Evolutionary conservation across 2,888 invertebrate species (phyloP), one percentile per base, ranked within the genome.

Genomic region (Drosophila pseudotalamancana): DNA sequence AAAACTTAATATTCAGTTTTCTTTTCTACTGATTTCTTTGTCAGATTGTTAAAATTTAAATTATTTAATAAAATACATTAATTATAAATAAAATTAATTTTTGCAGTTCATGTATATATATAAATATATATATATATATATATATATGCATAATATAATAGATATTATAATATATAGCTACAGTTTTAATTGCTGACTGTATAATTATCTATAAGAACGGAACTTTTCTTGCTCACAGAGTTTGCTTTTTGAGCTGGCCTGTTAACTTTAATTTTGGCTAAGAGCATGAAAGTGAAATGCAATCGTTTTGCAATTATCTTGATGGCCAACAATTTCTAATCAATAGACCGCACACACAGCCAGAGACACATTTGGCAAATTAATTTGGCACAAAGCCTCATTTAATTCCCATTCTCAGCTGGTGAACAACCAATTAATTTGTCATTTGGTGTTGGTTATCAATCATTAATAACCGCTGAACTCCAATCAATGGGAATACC

Each of bases 391-490:
- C 31, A 66, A 45, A 66, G 40, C 51, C 16, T 48, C 32, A 55
- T 45, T 62, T 59, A 50, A 60, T 56, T 27, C 34, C 39, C 40
- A 50, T 63, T 63, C 63, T 66, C 37, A 32, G 54, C 29, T 40
- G 45, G 29, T 62, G 59, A 54, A 40, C 48, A 77, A 82, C 79
- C 76, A 78, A 82, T 77, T 77, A 82, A 82, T 82, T 82, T 82
- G 83, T 64, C 83, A 79, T 77, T 77, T 78, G 63, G 39, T 27
- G 72, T 68, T 79, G 76, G 35, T 65, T 77, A 75, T 65, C 64
- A 65, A 59, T 68, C 62, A 72, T 45, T 50, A 60, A 68, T 65
- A 75, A 72, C 77, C 68, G 76, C 43, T 68, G 34, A 66, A 9
- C 46, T 12, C 40, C 29, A 31, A 46, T 31, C 9, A 31, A 62